Base-by-base conservation (phyloP, 1,140 invertebrate genomes). In the Achatina immaculata region DNA sequence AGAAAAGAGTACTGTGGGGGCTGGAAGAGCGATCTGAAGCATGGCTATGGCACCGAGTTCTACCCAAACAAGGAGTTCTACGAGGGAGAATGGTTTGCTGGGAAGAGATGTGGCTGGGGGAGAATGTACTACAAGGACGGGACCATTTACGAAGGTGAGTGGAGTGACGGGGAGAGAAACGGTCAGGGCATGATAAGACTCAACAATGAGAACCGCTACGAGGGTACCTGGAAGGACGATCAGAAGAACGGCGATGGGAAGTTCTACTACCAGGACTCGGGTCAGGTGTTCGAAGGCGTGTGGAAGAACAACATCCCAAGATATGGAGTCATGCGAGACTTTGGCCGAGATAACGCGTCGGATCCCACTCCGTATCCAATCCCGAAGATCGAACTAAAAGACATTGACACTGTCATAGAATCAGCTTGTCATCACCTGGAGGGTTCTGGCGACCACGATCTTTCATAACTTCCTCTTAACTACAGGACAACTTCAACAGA, bases 211-310 rank as follows among this genome's bases (percentile, higher is more conserved):
- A 92, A 92, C 81, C 80, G 90, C 48, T 91, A 92, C 87, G 90
- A 91, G 82, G 91, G 91, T 16, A 87, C 87, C 38, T 92, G 91
- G 90, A 85, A 88, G 62, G 85, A 91, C 82, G 90, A 89, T 78
- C 90, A 86, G 84, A 92, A 91, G 85, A 91, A 92, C 81, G 91
- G 91, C n/a, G 83, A 85, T 28, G 91, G 91, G 11, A 92, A 92
- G 85, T 92, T 89, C 77, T 92, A 88, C 80, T 92, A 90, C 85
- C 81, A 91, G 16, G 89, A 90, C 66, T 89, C 88, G 55, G 91
- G 91, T 65, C 90, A 92, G 82, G 55, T 92, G n/a, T 90, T 90
- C 76, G 90, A 91, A 75, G 91, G 91, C 45, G 85, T 91, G 7
- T 92, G 91, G 91, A 83, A 90, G 28, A 86, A 92, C 80, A 88